A percentile compares a stretch with the other conserved stretches of the same genome.
phyloP scores from a whole-genome alignment of 2,113 vertebrate species.

The Zosterops japonicus region DNA sequence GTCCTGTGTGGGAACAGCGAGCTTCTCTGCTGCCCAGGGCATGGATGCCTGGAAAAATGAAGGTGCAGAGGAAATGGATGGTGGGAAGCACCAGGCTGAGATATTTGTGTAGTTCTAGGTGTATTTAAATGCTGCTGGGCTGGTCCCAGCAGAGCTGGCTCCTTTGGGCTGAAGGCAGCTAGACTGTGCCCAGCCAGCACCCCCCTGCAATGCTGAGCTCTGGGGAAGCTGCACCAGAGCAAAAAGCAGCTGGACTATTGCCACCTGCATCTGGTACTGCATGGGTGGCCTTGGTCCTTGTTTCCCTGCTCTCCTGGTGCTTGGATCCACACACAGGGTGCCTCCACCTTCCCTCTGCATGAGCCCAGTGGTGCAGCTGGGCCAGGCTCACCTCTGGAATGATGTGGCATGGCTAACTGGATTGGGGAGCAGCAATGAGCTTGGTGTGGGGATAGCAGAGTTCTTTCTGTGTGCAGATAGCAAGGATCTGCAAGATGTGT shows the following conservation, averaged over 20 bases:
- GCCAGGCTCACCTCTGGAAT: neutral
- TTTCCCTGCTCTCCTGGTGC: neutral
- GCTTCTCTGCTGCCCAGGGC: neutral
- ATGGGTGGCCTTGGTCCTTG: neutral
- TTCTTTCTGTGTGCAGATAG: neutral
- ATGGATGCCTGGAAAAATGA: neutral
- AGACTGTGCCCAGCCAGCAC: neutral
- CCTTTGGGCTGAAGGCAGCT: neutral
- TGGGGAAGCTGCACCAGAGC: neutral
- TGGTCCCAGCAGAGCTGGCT: neutral
- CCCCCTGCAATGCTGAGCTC: neutral
- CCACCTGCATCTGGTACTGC: neutral
- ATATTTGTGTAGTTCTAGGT: neutral
- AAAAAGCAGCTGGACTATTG: neutral
- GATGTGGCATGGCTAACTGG: accelerated
- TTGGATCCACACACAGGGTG: neutral
- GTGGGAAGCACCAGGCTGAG: neutral
- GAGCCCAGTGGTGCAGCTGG: neutral
- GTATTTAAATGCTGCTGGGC: neutral
- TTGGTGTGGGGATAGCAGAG: neutral
- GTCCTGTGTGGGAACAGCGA: neutral
- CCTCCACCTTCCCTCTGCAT: neutral
- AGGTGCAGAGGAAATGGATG: neutral
- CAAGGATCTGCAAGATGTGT: neutral
- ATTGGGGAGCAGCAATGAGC: neutral